phyloP scores from a whole-genome alignment of 2,113 vertebrate species.

The Trogon melanurus region DNA sequence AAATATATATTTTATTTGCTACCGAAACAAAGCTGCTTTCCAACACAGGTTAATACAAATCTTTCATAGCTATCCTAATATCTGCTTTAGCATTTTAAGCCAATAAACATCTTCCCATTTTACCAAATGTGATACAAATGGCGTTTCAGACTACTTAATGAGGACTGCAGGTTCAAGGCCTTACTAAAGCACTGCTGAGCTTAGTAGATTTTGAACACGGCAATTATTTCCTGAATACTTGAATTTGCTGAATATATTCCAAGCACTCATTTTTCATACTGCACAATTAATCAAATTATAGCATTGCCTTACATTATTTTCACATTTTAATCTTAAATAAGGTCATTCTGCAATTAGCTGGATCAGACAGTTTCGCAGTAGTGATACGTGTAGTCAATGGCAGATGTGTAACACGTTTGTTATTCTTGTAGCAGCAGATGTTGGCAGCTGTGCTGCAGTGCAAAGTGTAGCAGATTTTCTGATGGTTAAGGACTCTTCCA shows the following conservation, averaged over 20 bases:
- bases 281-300: conserved; percentile 57
- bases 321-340: conserved; percentile 39
- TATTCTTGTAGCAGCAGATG: neutral
- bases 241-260: conserved; percentile 44
- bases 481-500: neutral
- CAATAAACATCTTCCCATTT: neutral
- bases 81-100: neutral
- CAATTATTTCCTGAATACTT: conserved; percentile 52
- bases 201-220: conserved; percentile 29
- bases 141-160: neutral
- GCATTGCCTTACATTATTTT: conserved; percentile 52
- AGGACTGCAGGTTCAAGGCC: neutral
- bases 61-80: neutral
- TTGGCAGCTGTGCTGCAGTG: neutral
- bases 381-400: neutral
- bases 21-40: neutral
- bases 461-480: neutral
- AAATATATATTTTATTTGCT: neutral
- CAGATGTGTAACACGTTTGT: neutral
- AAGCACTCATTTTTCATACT: conserved; percentile 37
- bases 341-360: conserved; percentile 36
- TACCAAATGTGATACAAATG: neutral
- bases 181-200: conserved; percentile 33
- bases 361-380: neutral
- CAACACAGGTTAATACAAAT: neutral